phyloP scores from a whole-genome alignment of 2,797 vertebrate genomes.

The Antrozous pallidus region DNA sequence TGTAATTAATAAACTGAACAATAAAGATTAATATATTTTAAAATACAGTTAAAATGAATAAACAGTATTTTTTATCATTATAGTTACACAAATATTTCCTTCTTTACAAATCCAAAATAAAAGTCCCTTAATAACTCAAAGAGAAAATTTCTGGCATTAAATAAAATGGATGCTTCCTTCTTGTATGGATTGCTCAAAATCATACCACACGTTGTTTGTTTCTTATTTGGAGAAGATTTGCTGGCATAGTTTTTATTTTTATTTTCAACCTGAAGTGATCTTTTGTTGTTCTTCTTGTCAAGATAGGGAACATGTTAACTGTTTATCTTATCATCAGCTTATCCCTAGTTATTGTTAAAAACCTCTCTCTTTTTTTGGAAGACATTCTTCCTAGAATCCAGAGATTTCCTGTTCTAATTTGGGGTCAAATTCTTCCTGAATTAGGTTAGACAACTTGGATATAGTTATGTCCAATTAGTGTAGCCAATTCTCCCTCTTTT shows the following conservation, averaged over 20 bases:
- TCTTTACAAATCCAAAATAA: background rate
- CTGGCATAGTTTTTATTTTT: background rate
- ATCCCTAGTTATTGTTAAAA: background rate
- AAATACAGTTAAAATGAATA: background rate
- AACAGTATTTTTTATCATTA: background rate
- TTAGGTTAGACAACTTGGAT: background rate
- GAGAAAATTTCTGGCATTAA: background rate
- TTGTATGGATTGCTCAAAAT: background rate
- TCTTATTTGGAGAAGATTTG: background rate
- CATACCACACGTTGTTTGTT: background rate
- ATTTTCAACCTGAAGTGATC: background rate
- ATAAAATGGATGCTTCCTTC: background rate
- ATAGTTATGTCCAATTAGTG: background rate
- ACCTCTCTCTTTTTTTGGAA: background rate
- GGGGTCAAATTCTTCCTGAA: background rate
- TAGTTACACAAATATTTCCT: background rate
- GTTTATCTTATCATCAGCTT: background rate
- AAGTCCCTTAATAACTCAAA: background rate
- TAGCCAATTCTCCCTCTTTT: background rate
- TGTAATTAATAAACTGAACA: too few species aligned
- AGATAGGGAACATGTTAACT: background rate
- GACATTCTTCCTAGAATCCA: background rate
- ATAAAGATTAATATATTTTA: too few species aligned
- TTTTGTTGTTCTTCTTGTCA: background rate
- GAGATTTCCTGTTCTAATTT: slow-evolving; percentile 1